Conservation (phyloP, 2,113 vertebrate genomes). For the Dicentrarchus labrax region DNA sequence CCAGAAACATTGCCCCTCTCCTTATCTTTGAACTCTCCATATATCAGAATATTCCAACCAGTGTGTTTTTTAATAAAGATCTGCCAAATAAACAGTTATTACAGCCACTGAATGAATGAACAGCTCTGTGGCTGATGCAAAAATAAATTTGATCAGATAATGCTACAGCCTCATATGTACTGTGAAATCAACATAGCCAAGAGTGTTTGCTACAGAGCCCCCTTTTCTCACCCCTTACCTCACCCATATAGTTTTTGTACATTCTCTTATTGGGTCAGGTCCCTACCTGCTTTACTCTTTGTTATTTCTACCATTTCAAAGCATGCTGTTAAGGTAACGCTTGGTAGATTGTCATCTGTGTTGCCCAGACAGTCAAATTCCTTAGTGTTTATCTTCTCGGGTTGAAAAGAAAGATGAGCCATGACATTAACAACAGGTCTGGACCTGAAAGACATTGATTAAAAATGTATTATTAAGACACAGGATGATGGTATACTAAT, state of each 20-base stretch:
- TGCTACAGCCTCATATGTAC: no score
- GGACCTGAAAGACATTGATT: conserved; percentile 79
- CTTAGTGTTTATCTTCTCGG: conserved; percentile 72
- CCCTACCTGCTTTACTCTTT: conserved; percentile 69
- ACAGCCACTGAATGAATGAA: no score
- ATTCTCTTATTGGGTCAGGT: not conserved
- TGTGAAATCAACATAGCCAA: not conserved
- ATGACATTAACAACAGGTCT: conserved; percentile 80
- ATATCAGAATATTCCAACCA: no score
- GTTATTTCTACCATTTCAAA: conserved; percentile 73
- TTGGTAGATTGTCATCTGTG: accelerated
- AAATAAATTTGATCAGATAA: no score
- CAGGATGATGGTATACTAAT: not conserved
- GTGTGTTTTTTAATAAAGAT: no score
- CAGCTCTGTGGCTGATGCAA: no score
- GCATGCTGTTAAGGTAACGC: conserved; percentile 69
- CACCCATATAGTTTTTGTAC: no score
- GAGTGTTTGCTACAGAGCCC: not conserved
- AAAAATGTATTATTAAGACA: not conserved
- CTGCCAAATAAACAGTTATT: no score
- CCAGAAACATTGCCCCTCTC: no score
- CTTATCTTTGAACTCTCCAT: no score
- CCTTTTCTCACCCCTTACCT: no score
- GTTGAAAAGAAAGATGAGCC: conserved; percentile 76
- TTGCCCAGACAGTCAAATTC: conserved; percentile 67